phyloP scores from a whole-genome alignment of 1,140 invertebrate species.

The Scaptomyza hsui region DNA sequence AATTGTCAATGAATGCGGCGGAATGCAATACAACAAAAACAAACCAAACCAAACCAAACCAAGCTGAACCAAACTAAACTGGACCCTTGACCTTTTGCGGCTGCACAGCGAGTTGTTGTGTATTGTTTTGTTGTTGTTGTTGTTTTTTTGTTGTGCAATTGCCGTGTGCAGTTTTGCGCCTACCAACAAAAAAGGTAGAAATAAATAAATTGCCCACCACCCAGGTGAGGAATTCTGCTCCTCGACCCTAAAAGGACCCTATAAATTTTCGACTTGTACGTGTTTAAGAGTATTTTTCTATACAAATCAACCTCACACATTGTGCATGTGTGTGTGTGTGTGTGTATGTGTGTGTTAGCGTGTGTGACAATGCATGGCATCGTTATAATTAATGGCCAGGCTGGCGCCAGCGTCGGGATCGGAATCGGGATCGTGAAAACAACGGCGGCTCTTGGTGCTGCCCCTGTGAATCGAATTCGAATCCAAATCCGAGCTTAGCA shows the following conservation, averaged over 20 bases:
- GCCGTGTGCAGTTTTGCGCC: constrained; percentile 32
- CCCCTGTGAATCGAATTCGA: constrained; percentile 43
- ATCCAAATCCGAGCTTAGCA: constrained; percentile 54
- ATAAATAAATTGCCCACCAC: constrained; percentile 58
- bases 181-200: constrained; percentile 8
- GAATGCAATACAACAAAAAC: background rate
- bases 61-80: background rate
- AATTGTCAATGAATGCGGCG: constrained; percentile 74
- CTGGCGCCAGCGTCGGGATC: constrained; percentile 61
- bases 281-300: constrained; percentile 21
- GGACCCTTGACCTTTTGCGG: constrained; percentile 69
- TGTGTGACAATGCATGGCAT: constrained; percentile 61
- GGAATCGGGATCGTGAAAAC: constrained; percentile 22
- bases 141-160: constrained; percentile 49
- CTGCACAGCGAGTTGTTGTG: constrained; percentile 38
- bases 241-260: constrained; percentile 24
- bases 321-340: constrained; percentile 5
- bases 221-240: constrained; percentile 63
- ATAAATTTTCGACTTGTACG: constrained; percentile 53
- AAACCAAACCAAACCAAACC: background rate
- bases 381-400: constrained; percentile 75
- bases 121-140: constrained; percentile 12
- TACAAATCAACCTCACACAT: constrained; percentile 2
- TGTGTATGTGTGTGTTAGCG: constrained; percentile 24
- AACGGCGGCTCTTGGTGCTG: background rate